Evolutionary conservation across 1,140 invertebrate species (phyloP).

Genomic region (Tetramorium parvispinum): DNA sequence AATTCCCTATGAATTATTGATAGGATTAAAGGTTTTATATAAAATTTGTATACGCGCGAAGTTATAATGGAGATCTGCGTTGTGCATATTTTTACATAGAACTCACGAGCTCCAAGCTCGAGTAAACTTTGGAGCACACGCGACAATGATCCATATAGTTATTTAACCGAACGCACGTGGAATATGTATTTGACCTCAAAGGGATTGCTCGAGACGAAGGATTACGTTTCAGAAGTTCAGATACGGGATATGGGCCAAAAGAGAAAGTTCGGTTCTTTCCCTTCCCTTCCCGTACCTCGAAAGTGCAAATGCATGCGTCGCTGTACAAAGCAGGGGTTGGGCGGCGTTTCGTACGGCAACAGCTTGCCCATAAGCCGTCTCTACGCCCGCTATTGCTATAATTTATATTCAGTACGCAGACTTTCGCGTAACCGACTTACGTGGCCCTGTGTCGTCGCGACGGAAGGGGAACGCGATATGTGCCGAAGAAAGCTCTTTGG

Average conservation of each 20-base stretch:
- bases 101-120: neutral
- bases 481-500: neutral
- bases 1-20: neutral
- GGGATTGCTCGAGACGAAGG: neutral
- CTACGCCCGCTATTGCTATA: slow-evolving; percentile 8
- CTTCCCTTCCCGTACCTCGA: too few species aligned
- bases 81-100: slow-evolving; percentile 26
- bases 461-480: neutral
- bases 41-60: neutral
- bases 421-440: slow-evolving; percentile 25
- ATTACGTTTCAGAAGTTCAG: slow-evolving; percentile 19
- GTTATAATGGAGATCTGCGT: slow-evolving; percentile 1
- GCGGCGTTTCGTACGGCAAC: slow-evolving; percentile 32
- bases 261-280: slow-evolving; percentile 47
- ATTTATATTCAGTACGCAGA: slow-evolving; percentile 54
- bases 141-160: slow-evolving; percentile 16
- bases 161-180: neutral
- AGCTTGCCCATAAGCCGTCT: slow-evolving; percentile 51
- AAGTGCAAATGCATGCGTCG: slow-evolving; percentile 41
- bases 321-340: neutral
- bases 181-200: slow-evolving; percentile 23
- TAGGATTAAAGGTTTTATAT: neutral
- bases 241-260: slow-evolving; percentile 5
- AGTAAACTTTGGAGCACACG: slow-evolving; percentile 3
- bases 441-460: neutral